Evolutionary conservation across 2,113 vertebrate species (phyloP).

Genomic region (Nesogale talazaci): DNA sequence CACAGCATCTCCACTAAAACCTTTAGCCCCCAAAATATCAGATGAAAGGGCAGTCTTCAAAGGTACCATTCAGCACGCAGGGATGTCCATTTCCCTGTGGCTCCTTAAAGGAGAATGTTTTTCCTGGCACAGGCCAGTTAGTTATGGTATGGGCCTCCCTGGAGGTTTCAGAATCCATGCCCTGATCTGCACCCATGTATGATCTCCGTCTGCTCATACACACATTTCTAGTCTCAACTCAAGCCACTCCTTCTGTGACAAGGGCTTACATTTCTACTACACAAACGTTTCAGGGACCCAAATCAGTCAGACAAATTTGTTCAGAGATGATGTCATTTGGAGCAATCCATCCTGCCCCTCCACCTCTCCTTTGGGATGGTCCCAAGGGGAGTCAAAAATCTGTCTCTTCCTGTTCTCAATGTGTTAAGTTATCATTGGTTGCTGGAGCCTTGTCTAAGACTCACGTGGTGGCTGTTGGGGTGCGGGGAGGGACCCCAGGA

Average conservation of each 20-base stretch:
- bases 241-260: neutral
- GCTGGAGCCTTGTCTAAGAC: neutral
- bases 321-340: neutral
- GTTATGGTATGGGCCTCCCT: neutral
- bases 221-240: neutral
- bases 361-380: neutral
- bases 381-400: neutral
- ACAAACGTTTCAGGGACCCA: neutral
- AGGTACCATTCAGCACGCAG: neutral
- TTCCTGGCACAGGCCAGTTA: neutral
- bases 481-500: neutral
- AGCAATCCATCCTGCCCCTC: neutral
- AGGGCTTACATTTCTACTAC: neutral
- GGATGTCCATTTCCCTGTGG: neutral
- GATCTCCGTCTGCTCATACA: neutral
- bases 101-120: neutral
- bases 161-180: neutral
- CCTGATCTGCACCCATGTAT: neutral
- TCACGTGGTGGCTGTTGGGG: neutral
- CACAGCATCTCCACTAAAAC: neutral
- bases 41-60: neutral
- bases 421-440: neutral
- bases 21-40: neutral
- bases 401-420: neutral
- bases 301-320: neutral